Conservation (phyloP, 2,888 invertebrate genomes). For the Hirtodrosophila duncani region DNA sequence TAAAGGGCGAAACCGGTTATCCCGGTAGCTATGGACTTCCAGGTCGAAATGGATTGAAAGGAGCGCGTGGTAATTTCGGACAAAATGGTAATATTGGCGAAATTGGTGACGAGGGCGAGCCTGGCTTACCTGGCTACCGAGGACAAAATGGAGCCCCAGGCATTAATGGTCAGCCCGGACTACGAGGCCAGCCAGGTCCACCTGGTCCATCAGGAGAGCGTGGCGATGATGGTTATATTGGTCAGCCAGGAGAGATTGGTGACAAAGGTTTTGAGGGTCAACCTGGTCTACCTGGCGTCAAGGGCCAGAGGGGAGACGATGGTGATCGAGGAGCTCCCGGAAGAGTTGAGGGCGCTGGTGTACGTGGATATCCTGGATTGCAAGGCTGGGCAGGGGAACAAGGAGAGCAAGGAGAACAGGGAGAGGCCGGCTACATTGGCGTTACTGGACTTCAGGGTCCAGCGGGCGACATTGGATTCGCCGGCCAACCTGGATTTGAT, state of each 20-base stretch:
- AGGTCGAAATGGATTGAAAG: slow-evolving; percentile 80
- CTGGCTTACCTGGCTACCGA: slow-evolving; percentile 73
- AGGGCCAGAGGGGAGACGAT: slow-evolving; percentile 81
- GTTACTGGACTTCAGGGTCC: slow-evolving; percentile 79
- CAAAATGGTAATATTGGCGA: slow-evolving; percentile 80
- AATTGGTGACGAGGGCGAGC: slow-evolving; percentile 79
- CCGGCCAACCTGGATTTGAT: slow-evolving; percentile 82
- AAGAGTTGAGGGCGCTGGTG: slow-evolving; percentile 2
- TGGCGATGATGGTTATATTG: slow-evolving; percentile 78
- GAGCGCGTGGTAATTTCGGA: slow-evolving; percentile 79
- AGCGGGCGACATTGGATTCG: slow-evolving; percentile 80
- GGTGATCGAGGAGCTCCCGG: slow-evolving; percentile 79
- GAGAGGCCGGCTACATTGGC: slow-evolving; percentile 75
- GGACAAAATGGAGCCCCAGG: slow-evolving; percentile 79
- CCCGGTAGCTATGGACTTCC: slow-evolving; percentile 80
- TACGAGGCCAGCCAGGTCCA: slow-evolving; percentile 79
- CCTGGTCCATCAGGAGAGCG: slow-evolving; percentile 80
- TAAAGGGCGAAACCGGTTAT: slow-evolving; percentile 82
- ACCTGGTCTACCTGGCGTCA: slow-evolving; percentile 66
- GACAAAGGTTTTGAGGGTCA: slow-evolving; percentile 80
- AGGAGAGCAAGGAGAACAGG: slow-evolving; percentile 78
- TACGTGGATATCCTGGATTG: slow-evolving; percentile 12
- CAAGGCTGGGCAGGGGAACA: slow-evolving; percentile 76
- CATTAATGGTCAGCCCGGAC: slow-evolving; percentile 78
- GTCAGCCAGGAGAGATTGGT: slow-evolving; percentile 80